Conservation (phyloP, 2,888 invertebrate species). For the Ophraella communa region DNA sequence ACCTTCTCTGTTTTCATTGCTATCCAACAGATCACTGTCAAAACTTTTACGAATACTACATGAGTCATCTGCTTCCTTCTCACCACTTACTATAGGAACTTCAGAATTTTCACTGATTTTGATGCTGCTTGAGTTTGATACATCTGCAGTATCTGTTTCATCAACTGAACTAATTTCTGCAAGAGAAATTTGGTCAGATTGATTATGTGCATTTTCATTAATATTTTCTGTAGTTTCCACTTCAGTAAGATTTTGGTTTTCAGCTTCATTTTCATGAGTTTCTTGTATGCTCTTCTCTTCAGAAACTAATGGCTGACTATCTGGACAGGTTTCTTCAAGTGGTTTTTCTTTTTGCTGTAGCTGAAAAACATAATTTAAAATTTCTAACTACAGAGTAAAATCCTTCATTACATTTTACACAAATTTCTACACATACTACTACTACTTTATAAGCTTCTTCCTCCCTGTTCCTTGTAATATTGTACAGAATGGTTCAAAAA, state of each 20-base stretch:
- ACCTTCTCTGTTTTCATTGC: slow-evolving; percentile 59
- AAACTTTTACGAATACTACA: slow-evolving; percentile 16
- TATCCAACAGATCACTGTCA: slow-evolving; percentile 44
- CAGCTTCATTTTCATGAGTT: neutral
- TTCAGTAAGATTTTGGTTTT: neutral
- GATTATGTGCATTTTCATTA: slow-evolving; percentile 40
- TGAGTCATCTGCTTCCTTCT: slow-evolving; percentile 27
- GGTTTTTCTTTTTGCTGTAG: slow-evolving; percentile 2
- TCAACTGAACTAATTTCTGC: slow-evolving; percentile 19
- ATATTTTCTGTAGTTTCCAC: slow-evolving; percentile 16
- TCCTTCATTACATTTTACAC: too few relatives aligned
- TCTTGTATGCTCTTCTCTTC: neutral
- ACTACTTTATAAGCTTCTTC: too few relatives aligned
- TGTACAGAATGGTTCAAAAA: too few relatives aligned
- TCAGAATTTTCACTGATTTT: slow-evolving; percentile 45
- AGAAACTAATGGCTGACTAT: neutral
- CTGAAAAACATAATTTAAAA: neutral
- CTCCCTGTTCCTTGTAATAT: too few relatives aligned
- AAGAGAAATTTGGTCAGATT: slow-evolving; percentile 19
- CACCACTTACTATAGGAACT: slow-evolving; percentile 48
- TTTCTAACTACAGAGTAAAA: neutral
- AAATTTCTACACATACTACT: too few relatives aligned
- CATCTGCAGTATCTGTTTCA: slow-evolving; percentile 29
- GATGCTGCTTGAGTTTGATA: slow-evolving; percentile 2
- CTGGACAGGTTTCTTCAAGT: neutral